phyloP scores from a whole-genome alignment of 2,888 invertebrate genomes.

The Scaptomyza cyrtandrae region DNA sequence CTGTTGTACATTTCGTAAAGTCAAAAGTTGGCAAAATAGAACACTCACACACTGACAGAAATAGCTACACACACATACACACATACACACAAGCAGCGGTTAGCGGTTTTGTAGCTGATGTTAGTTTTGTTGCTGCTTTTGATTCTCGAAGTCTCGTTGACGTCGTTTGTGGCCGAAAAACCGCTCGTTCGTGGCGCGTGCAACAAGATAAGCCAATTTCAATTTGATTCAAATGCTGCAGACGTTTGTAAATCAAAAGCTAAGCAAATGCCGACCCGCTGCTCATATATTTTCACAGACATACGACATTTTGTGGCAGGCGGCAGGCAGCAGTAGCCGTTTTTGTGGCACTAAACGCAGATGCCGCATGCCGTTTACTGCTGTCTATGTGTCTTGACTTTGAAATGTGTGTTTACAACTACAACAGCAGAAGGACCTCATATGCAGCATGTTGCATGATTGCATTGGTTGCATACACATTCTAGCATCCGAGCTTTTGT shows the following conservation, averaged over 20 bases:
- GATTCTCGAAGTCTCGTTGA: neutral
- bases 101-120: conserved; percentile 41
- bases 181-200: conserved; percentile 63
- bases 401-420: conserved; percentile 61
- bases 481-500: conserved; percentile 16
- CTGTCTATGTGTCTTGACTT: conserved; percentile 53
- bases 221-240: conserved; percentile 74
- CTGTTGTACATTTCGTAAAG: conserved; percentile 29
- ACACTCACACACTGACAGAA: conserved; percentile 12
- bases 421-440: conserved; percentile 37
- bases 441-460: conserved; percentile 64
- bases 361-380: conserved; percentile 8
- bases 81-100: conserved; percentile 10
- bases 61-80: conserved; percentile 11
- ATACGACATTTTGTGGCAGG: neutral
- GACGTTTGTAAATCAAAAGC: conserved; percentile 69
- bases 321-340: conserved; percentile 22
- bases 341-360: conserved; percentile 32
- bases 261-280: conserved; percentile 41
- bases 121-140: neutral
- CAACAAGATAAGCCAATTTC: conserved; percentile 80
- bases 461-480: conserved; percentile 60
- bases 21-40: conserved; percentile 45
- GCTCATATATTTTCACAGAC: conserved; percentile 12
- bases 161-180: conserved; percentile 38